Evolutionary conservation across 2,888 invertebrate genomes (phyloP).

Genomic region (Drosophila infuscata): DNA sequence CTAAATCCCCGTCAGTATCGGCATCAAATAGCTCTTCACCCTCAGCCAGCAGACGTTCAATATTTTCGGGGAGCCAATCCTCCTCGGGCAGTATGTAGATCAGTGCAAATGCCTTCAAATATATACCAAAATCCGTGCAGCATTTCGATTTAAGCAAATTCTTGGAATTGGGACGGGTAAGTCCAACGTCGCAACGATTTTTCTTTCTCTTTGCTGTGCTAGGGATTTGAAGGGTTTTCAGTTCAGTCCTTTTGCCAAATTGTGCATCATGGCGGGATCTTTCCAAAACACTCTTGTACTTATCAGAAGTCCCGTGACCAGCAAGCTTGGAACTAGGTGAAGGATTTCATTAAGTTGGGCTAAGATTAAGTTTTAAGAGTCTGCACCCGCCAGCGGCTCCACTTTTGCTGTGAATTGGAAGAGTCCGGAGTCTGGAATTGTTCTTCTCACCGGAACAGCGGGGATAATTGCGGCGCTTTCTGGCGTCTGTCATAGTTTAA

Average conservation of each 20-base stretch:
- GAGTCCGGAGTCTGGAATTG: neutral
- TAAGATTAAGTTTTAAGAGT: neutral
- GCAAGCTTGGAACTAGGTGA: constrained; percentile 9
- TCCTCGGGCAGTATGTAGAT: constrained; percentile 79
- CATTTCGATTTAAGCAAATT: constrained; percentile 34
- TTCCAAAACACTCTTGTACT: neutral
- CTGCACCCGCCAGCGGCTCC: constrained; percentile 7
- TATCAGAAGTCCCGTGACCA: neutral
- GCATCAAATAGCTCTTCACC: constrained; percentile 60
- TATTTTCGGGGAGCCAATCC: constrained; percentile 75
- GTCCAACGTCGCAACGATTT: constrained; percentile 6
- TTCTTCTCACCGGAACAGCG: neutral
- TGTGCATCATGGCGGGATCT: neutral
- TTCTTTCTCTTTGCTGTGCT: neutral
- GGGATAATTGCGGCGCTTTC: neutral
- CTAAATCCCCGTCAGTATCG: constrained; percentile 22
- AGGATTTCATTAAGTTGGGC: neutral
- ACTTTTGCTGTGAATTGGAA: constrained; percentile 13
- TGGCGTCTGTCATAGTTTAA: constrained; percentile 10
- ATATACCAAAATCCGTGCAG: constrained; percentile 67
- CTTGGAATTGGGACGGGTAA: constrained; percentile 28
- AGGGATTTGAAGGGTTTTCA: neutral
- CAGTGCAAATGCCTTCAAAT: constrained; percentile 80
- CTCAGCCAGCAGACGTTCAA: constrained; percentile 77
- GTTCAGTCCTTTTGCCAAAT: neutral